Percentiles rank a stretch among this genome's conserved stretches.
Conservation (phyloP, 1,140 invertebrate genomes). For the Diploscapter pachys region DNA sequence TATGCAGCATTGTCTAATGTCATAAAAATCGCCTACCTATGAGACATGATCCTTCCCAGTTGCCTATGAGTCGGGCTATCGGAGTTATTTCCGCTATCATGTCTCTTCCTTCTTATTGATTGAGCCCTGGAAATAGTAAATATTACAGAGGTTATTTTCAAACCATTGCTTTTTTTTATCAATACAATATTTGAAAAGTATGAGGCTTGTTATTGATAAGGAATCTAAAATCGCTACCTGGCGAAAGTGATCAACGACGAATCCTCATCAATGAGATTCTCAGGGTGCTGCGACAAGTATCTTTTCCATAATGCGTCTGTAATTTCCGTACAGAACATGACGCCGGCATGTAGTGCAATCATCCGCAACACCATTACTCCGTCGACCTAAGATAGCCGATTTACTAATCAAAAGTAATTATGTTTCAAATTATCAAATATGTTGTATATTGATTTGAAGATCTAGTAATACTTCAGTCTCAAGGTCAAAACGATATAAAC, state of each 20-base stretch:
- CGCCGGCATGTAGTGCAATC: slow-evolving; percentile 57
- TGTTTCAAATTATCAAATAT: no score
- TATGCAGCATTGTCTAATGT: neutral
- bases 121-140: slow-evolving; percentile 21
- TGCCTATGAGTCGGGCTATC: slow-evolving; percentile 23
- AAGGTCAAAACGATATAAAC: no score
- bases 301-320: slow-evolving; percentile 58
- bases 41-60: slow-evolving; percentile 30
- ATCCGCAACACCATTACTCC: slow-evolving; percentile 55
- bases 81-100: neutral
- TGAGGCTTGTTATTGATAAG: neutral
- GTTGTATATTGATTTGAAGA: no score
- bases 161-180: neutral
- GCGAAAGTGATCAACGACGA: slow-evolving; percentile 58
- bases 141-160: neutral
- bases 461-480: no score
- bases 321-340: slow-evolving; percentile 59
- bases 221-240: slow-evolving; percentile 34
- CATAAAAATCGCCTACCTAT: slow-evolving; percentile 5
- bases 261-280: slow-evolving; percentile 58
- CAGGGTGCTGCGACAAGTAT: slow-evolving; percentile 56
- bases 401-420: neutral
- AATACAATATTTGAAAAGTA: slow-evolving; percentile 2
- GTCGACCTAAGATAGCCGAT: slow-evolving; percentile 45
- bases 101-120: slow-evolving; percentile 29